Conservation (phyloP, 2,113 vertebrate genomes). For the Amphiprion ocellaris region DNA sequence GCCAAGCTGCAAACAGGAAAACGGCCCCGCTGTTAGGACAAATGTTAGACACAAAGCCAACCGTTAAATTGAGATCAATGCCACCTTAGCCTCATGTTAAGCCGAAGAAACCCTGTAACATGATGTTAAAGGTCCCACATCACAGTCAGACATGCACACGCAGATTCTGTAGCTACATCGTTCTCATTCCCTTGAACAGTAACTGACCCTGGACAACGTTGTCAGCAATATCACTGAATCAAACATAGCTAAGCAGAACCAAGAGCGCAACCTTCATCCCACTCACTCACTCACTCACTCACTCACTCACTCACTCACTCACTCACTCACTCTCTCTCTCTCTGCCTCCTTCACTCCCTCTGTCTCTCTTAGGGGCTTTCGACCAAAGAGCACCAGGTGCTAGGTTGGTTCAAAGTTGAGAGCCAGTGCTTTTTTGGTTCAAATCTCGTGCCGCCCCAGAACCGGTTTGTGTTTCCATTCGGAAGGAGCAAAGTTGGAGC, state of each 20-base stretch:
- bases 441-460: too few species aligned
- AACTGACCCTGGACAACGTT: slow-evolving; percentile 38
- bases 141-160: neutral
- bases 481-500: too few species aligned
- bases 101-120: neutral
- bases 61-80: neutral
- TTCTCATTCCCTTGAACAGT: slow-evolving; percentile 21
- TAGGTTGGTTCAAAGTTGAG: too few species aligned
- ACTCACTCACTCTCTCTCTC: neutral
- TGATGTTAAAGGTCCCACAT: slow-evolving; percentile 8
- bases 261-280: slow-evolving; percentile 42
- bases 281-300: neutral
- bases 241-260: slow-evolving; percentile 48
- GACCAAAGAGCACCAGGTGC: too few species aligned
- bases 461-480: too few species aligned
- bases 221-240: slow-evolving; percentile 48
- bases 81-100: neutral
- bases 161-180: neutral
- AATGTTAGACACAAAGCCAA: slow-evolving; percentile 14
- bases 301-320: neutral
- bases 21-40: neutral
- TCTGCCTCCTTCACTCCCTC: slow-evolving; percentile 3
- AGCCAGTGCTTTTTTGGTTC: too few species aligned
- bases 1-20: neutral
- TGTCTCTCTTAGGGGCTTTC: neutral